Conservation (phyloP, 2,113 vertebrate genomes). For the Leiothrix lutea region DNA sequence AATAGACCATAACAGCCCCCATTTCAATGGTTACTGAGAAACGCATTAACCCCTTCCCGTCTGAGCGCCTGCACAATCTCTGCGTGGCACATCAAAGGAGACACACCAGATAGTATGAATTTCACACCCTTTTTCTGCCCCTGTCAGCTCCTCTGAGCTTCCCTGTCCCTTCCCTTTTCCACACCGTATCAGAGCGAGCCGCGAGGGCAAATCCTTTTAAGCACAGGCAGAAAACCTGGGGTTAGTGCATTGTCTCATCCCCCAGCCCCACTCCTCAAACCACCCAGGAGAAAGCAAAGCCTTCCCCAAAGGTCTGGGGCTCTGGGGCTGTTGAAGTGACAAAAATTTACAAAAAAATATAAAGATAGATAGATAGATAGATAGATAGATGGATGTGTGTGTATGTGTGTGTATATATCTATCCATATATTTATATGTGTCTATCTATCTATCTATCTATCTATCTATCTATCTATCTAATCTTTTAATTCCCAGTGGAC, state of each 20-base stretch:
- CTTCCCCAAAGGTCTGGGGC: background rate
- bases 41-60: conserved; percentile 46
- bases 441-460: no score
- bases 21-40: conserved; percentile 61
- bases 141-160: background rate
- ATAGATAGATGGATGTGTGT: background rate
- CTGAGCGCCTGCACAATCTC: conserved; percentile 46
- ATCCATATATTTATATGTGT: background rate
- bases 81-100: conserved; percentile 56
- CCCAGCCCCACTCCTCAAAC: background rate
- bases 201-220: conserved; percentile 47
- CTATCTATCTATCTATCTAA: no score
- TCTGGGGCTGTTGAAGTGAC: background rate
- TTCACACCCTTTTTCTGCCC: conserved; percentile 46
- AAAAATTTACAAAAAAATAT: background rate
- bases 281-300: conserved; percentile 42
- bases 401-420: no score
- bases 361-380: no score
- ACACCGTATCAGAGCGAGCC: background rate
- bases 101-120: conserved; percentile 5
- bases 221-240: conserved; percentile 6
- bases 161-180: background rate
- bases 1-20: conserved; percentile 61
- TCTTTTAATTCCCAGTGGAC: background rate
- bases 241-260: background rate